A percentile compares a stretch with the other conserved stretches of the same genome.
Conservation (phyloP, 2,113 vertebrate species). For the Plectropomus leopardus region DNA sequence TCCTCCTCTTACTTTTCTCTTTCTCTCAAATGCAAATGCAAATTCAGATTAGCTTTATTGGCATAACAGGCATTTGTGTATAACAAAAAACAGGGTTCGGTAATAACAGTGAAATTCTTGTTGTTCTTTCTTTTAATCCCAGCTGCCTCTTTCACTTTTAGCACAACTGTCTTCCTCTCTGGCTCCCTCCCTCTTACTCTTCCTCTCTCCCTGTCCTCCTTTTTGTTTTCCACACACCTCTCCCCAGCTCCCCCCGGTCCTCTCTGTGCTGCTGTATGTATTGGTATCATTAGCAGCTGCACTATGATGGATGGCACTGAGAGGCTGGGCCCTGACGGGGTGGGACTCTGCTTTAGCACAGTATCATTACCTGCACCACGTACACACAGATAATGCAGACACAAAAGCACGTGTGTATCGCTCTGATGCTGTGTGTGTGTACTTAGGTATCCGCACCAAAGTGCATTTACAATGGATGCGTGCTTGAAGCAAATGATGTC, state of each 20-base stretch:
- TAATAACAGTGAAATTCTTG: conserved; percentile 14
- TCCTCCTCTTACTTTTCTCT: background rate
- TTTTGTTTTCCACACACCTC: background rate
- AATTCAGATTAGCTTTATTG: conserved; percentile 52
- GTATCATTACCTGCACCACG: conserved; percentile 65
- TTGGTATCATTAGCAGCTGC: conserved; percentile 71
- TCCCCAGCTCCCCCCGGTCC: conserved; percentile 11
- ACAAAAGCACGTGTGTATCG: background rate
- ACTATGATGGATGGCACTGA: conserved; percentile 74
- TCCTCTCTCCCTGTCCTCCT: conserved; percentile 8
- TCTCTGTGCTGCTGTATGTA: conserved; percentile 52
- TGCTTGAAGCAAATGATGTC: conserved; percentile 27
- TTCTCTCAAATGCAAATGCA: conserved; percentile 49
- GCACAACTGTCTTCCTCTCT: background rate
- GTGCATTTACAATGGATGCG: conserved; percentile 8
- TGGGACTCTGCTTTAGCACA: conserved; percentile 62
- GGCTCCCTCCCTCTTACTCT: conserved; percentile 2
- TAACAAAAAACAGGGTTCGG: conserved; percentile 12
- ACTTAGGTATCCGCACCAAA: background rate
- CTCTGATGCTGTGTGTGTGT: background rate
- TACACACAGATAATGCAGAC: conserved; percentile 1
- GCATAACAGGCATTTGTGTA: conserved; percentile 36
- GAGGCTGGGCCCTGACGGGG: conserved; percentile 45
- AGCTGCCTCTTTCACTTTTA: conserved; percentile 19
- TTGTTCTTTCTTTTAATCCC: conserved; percentile 33